Evolutionary conservation across 2,113 vertebrate genomes (phyloP).

Genomic region (Triplophysa tibetana): DNA sequence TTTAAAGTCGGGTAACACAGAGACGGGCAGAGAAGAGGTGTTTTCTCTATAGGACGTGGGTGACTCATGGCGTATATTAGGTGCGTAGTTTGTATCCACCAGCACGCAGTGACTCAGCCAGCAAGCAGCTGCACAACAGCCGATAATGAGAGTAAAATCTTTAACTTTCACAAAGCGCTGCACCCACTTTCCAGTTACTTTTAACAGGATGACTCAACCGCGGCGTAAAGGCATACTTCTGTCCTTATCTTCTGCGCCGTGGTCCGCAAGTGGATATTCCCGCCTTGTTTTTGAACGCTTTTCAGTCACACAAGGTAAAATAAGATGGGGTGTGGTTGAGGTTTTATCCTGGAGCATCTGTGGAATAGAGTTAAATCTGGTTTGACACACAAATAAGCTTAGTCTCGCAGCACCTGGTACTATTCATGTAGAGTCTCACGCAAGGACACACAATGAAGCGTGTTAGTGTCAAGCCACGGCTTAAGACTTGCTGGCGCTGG

Average conservation of each 20-base stretch:
- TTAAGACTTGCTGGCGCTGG: background rate
- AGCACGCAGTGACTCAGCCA: constrained; percentile 62
- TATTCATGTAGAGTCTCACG: background rate
- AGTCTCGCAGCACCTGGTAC: constrained; percentile 54
- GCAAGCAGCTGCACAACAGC: constrained; percentile 55
- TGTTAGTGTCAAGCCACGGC: background rate
- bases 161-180: constrained; percentile 40
- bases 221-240: background rate
- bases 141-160: constrained; percentile 49
- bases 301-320: background rate
- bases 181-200: constrained; percentile 29
- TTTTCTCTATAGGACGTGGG: constrained; percentile 48
- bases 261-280: background rate
- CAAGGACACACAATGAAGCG: constrained; percentile 21
- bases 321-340: constrained; percentile 19
- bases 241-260: background rate
- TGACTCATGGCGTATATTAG: constrained; percentile 61
- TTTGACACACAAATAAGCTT: constrained; percentile 53
- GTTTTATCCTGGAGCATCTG: constrained; percentile 37
- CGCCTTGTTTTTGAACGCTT: background rate
- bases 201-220: constrained; percentile 25
- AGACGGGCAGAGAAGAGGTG: constrained; percentile 30
- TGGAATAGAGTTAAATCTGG: constrained; percentile 56
- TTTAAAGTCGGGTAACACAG: constrained; percentile 33
- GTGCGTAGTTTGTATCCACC: constrained; percentile 47